Conservation (phyloP, 2,888 invertebrate genomes). For the Eupithecia vulgata region DNA sequence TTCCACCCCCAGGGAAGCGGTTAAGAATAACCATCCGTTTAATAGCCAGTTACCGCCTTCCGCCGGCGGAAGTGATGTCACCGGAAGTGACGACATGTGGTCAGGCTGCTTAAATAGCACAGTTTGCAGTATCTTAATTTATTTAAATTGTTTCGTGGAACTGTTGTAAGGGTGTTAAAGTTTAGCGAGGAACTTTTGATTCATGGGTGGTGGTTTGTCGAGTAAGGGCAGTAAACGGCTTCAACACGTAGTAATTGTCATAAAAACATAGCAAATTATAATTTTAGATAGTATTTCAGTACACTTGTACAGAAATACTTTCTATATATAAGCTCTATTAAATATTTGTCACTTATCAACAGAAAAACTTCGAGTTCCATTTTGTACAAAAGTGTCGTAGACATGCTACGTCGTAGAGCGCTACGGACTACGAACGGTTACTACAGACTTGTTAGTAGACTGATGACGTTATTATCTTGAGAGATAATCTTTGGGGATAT, state of each 20-base stretch:
- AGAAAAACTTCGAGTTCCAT: not conserved
- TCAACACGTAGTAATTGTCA: not conserved
- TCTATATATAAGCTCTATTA: too few relatives aligned
- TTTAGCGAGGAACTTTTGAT: not conserved
- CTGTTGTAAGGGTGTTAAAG: conserved; percentile 9
- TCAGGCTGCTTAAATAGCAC: conserved; percentile 22
- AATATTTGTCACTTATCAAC: not conserved
- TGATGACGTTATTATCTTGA: not conserved
- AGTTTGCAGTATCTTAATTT: conserved; percentile 29
- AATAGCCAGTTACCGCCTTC: conserved; percentile 35
- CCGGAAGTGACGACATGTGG: conserved; percentile 32
- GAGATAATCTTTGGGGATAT: not conserved
- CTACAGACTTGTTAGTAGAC: not conserved
- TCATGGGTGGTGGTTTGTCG: not conserved
- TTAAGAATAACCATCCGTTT: conserved; percentile 38
- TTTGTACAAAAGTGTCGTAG: conserved; percentile 10
- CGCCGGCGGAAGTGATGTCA: conserved; percentile 11
- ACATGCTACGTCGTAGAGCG: conserved; percentile 19
- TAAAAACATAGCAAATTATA: not conserved
- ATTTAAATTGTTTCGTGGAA: conserved; percentile 28
- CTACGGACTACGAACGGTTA: not conserved
- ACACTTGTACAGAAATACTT: too few relatives aligned
- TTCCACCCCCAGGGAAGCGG: conserved; percentile 3
- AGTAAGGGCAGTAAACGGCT: not conserved
- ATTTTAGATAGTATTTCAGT: not conserved